Percentiles rank a stretch among this genome's conserved stretches.
These are phyloP conservation scores for Theonella swinhoei DNA, from an alignment of 37 sponge, comb jelly and placozoan genomes.

Conservation along the genomic window DNA sequence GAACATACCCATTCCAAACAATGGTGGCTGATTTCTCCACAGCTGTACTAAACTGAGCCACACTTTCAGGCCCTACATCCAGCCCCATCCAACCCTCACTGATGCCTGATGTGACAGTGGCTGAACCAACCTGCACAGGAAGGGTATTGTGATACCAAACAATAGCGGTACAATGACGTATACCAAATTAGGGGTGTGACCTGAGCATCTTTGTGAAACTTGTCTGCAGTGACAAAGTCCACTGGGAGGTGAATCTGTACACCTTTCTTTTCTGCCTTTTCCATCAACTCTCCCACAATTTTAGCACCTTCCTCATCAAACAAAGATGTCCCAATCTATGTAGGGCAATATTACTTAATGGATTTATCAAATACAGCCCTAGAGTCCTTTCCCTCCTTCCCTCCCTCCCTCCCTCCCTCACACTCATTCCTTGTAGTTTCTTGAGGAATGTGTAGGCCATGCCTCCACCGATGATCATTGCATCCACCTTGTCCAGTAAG, in stretches of 20 bases:
- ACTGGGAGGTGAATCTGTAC: constrained; percentile 88
- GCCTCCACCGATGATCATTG: constrained; percentile 98
- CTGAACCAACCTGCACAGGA: constrained; percentile 50
- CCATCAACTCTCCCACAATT: constrained; percentile 87
- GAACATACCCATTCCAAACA: constrained; percentile 91
- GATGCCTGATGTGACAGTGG: constrained; percentile 84
- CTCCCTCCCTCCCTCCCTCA: too few relatives aligned
- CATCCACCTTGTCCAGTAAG: constrained; percentile 90
- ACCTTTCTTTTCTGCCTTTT: constrained; percentile 83
- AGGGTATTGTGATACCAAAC: neutral
- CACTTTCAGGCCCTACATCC: constrained; percentile 83
- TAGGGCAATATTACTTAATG: neutral
- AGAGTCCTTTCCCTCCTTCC: too few relatives aligned
- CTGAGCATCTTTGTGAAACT: constrained; percentile 86
- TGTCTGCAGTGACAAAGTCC: constrained; percentile 93
- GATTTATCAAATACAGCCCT: neutral
- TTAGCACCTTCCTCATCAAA: constrained; percentile 92
- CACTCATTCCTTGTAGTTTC: constrained; percentile 91
- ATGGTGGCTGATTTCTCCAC: constrained; percentile 84
- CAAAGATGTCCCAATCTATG: constrained; percentile 89
- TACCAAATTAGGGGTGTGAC: constrained; percentile 5
- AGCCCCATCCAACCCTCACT: constrained; percentile 88
- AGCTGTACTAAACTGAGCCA: constrained; percentile 51
- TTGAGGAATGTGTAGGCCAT: constrained; percentile 99
- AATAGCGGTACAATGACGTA: neutral